Base-by-base conservation (phyloP, 2,888 invertebrate species). In the Orthosia gothica region DNA sequence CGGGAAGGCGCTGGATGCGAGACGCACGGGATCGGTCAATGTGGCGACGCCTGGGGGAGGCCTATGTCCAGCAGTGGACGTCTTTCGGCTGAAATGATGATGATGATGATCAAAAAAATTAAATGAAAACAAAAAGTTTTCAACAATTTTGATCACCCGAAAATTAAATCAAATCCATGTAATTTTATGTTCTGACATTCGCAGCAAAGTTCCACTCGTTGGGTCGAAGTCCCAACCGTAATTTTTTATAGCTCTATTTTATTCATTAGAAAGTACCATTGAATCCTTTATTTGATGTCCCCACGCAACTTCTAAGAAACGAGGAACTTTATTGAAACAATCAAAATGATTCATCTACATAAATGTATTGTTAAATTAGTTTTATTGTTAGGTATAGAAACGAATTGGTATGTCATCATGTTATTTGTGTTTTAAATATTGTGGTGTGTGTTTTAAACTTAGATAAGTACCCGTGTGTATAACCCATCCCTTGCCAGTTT, bases 281-380 rank as follows among this genome's bases (percentile, higher is more conserved):
- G n/a, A n/a, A 67, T 81, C 77, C 20, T 67, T 45, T 70, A 67
- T 78, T 70, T 74, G 16, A 61, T 54, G 32, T 65, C 26, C 47
- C 26, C 68, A 63, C 58, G 69, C 62, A 18, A 55, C 5, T 15
- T 52, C 16, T 68, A 49, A 18, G 7, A 54, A 67, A 50, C 47
- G 12, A 55, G 11, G 1, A 70, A 68, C 12, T 65, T 69, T 68
- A 32, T 49, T n/a, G 16, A 47, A 59, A 52, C 50, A 61, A 58
- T 62, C 26, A 32, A 50, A 67, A 20, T 81, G 55, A 52, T 68
- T 50, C 26, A n/a, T 58, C 40, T 40, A 40, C 40, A 58, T 23
- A 26, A 20, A 23, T 49, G 23, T 63, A 23, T 49, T 40, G 66
- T 69, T 77, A 69, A 59, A 81, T 77, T 77, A 66, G 20, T 69